phyloP scores from a whole-genome alignment of 92 coral and sea anemone species.

The Heteractis magnifica region DNA sequence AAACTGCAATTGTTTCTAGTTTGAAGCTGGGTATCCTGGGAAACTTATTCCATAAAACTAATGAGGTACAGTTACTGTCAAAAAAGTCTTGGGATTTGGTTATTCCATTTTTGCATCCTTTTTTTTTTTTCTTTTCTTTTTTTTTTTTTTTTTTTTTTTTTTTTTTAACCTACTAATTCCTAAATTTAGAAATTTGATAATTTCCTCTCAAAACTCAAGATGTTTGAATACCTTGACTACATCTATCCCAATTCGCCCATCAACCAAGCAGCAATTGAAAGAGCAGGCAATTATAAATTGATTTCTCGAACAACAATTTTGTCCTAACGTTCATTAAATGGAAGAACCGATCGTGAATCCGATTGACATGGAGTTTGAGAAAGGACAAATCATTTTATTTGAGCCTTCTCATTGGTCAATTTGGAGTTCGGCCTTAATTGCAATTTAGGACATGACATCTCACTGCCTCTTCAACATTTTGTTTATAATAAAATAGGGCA shows the following conservation, averaged over 20 bases:
- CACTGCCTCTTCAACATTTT: neutral
- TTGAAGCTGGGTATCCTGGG: neutral
- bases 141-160: no score
- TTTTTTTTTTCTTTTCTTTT: no score
- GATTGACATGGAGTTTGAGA: neutral
- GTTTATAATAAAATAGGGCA: neutral
- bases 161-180: no score
- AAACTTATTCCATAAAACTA: neutral
- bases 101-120: neutral
- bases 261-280: neutral
- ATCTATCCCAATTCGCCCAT: neutral
- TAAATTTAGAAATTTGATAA: neutral
- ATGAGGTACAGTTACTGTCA: neutral
- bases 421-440: neutral
- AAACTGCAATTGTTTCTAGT: neutral
- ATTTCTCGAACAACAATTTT: neutral
- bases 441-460: neutral
- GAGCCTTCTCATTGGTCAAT: neutral
- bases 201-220: neutral
- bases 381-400: neutral
- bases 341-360: neutral
- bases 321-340: neutral
- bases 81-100: neutral
- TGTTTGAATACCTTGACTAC: conserved; percentile 1
- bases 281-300: neutral